Base-by-base conservation (phyloP, 2,888 invertebrate genomes). In the Macrosiphum euphorbiae region DNA sequence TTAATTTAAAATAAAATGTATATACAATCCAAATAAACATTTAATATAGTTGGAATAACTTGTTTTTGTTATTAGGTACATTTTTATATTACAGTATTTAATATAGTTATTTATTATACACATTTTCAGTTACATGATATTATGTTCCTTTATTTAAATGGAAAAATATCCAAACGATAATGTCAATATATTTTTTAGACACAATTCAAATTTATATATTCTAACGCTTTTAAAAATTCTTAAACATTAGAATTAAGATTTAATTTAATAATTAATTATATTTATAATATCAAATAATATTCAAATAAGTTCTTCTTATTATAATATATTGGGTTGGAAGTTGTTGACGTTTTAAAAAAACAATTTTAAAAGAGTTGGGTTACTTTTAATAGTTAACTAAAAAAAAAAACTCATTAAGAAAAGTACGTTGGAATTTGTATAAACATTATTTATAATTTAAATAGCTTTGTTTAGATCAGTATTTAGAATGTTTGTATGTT, bases 401-500 rank as follows among this genome's bases (percentile, higher is more conserved):
- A 67, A 67, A 67, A 28, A n/a, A 35, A 67, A 67, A n/a, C 16
- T 67, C n/a, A 1, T 7, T 5, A 67, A n/a, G 13, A n/a, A 67
- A 67, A 67, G 16, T n/a, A 67, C 4, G 67, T 67, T 67, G n/a
- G 16, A n/a, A 16, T 67, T 67, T 67, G 16, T n/a, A 67, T 16
- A n/a, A 67, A n/a, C n/a, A 67, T n/a, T 67, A 67, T 67, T 67
- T 67, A 67, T 67, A n/a, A 35, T 67, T 67, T 67, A 35, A 67
- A 67, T n/a, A n/a, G 16, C 11, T 0, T 67, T 67, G 1, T 13
- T 4, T 67, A 67, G n/a, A n/a, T 67, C n/a, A n/a, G 1, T 67
- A n/a, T 67, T 67, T 67, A 67, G 4, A 67, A n/a, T n/a, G 67
- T 67, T 13, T 67, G 1, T 67, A n/a, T 67, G 16, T 67, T n/a